Base-by-base conservation (phyloP, 2,797 vertebrate genomes). In the Helarctos malayanus region DNA sequence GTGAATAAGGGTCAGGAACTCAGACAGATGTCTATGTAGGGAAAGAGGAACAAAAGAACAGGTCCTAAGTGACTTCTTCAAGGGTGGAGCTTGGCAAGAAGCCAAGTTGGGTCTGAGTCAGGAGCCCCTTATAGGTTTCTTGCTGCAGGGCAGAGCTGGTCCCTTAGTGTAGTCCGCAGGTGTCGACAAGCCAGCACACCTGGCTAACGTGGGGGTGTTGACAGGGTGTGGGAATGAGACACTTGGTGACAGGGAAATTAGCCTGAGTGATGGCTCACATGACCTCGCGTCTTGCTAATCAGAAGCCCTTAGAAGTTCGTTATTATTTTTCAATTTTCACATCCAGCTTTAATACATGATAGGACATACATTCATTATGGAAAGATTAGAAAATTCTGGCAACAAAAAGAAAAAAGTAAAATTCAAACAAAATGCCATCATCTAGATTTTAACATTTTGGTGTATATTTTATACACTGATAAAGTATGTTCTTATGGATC, bases 301-400 rank as follows among this genome's bases (percentile, higher is more conserved):
- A 57, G 15, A 93, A 92, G 68, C 15, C 52, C 79, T 69, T 41
- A 69, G 47, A 76, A 29, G 19, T 69, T 83, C 41, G 16, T 86
- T 56, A 49, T 41, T 88, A 75, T 89, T 81, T 57, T 71, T 27
- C 27, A 52, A 49, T 65, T 89, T 76, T 89, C 54, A 89, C 65
- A 81, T 63, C 29, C 15, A 83, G 56, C 56, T 96, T 97, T 52
- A 82, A 94, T 79, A 92, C 52, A 78, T 63, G 47, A 54, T 80
- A 75, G 38, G 85, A 76, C 11, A 47, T 63, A 87, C 68, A 54
- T n/a, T 94, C 61, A 78, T 84, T 73, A 41, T 16, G 82, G 71
- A 75, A 79, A 87, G 12, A 23, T 75, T 27, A 68, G 18, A 92
- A 83, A 92, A 81, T 85, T 96, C 69, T 83, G 56, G 35, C 35